A percentile compares a stretch with the other conserved stretches of the same genome.
Evolutionary conservation across 2,113 vertebrate species (phyloP).

Genomic region (Bothrops jararaca): DNA sequence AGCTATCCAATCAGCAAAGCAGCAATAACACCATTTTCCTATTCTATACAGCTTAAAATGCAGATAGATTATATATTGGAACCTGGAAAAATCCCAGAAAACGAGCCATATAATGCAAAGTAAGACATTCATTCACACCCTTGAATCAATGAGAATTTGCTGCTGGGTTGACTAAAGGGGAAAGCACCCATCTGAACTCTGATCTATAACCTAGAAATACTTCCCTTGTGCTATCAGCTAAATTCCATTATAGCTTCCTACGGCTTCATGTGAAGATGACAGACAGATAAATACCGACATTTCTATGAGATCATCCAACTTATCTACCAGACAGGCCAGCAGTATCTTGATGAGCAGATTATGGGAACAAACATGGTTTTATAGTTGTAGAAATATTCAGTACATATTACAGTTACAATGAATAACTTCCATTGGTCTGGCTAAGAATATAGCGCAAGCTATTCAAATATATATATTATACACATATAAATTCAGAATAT

Average conservation of each 20-base stretch:
- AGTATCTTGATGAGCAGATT: neutral
- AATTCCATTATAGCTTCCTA: neutral
- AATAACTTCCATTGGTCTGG: neutral
- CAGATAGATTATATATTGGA: neutral
- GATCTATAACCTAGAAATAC: neutral
- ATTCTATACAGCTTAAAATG: neutral
- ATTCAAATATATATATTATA: neutral
- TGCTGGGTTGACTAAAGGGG: neutral
- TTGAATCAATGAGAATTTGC: neutral
- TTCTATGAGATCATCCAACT: neutral
- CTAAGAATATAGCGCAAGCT: neutral
- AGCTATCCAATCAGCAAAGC: neutral
- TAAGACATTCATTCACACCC: neutral
- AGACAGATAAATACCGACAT: neutral
- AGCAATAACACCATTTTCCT: neutral
- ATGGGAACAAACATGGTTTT: neutral
- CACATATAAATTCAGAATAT: neutral
- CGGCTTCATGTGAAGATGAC: neutral
- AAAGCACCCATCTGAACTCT: neutral
- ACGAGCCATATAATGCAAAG: neutral
- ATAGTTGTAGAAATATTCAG: neutral
- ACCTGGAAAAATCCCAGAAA: neutral
- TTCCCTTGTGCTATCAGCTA: neutral
- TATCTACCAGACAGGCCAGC: neutral
- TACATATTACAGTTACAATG: neutral